phyloP scores from a whole-genome alignment of 2,113 vertebrate genomes.

The Bubo bubo region DNA sequence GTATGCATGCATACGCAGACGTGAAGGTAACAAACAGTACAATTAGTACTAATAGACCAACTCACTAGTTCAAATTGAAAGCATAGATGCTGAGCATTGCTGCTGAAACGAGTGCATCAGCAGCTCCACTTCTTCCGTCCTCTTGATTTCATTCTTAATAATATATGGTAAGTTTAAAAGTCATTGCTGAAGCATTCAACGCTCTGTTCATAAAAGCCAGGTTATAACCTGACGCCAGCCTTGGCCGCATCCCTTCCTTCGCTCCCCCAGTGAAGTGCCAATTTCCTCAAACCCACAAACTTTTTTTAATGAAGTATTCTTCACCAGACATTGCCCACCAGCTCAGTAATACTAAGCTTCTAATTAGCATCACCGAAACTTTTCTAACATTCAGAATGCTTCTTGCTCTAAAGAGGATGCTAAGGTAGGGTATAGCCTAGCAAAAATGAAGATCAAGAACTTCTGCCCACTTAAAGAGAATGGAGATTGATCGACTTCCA shows the following conservation, averaged over 20 bases:
- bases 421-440: not conserved
- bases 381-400: not conserved
- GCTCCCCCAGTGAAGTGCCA: fast-evolving
- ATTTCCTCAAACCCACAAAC: not conserved
- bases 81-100: not conserved
- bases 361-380: not conserved
- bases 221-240: not conserved
- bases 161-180: not conserved
- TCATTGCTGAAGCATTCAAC: not conserved
- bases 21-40: not conserved
- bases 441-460: not conserved
- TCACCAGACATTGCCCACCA: not conserved
- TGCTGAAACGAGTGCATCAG: not conserved
- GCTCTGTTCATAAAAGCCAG: not conserved
- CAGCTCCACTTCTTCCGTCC: not conserved
- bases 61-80: not conserved
- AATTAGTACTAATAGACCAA: not conserved
- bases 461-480: not conserved
- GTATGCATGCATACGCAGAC: not conserved
- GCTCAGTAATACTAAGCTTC: not conserved
- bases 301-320: not conserved
- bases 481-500: fast-evolving
- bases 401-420: not conserved
- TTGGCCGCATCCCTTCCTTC: not conserved
- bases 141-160: not conserved